These are phyloP conservation scores for Barbus barbus DNA, from an alignment of 2,113 vertebrate species.

Conservation along the genomic window DNA sequence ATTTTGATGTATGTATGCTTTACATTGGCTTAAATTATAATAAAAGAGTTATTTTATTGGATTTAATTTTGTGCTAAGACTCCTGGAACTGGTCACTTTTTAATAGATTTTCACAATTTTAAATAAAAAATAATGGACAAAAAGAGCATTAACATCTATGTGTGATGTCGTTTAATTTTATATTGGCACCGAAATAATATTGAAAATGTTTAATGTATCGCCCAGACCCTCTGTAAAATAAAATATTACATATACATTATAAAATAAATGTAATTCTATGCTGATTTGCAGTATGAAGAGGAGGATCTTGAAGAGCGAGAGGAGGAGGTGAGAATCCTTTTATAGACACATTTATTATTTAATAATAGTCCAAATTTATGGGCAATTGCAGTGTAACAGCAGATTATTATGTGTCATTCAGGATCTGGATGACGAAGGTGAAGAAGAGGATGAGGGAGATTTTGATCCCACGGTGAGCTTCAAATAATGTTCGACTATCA, in stretches of 20 bases:
- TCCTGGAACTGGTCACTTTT: neutral
- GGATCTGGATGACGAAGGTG: constrained; percentile 94
- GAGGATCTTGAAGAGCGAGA: constrained; percentile 92
- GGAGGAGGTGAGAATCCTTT: constrained; percentile 84
- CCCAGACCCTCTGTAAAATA: too few relatives aligned
- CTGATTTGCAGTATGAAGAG: constrained; percentile 89
- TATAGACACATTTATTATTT: neutral
- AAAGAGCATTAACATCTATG: neutral
- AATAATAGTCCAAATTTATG: neutral
- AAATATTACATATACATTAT: neutral
- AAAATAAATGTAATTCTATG: neutral
- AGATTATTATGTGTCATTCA: constrained; percentile 62
- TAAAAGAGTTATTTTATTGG: neutral
- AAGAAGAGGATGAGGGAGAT: constrained; percentile 89
- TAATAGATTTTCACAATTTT: neutral
- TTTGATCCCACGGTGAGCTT: constrained; percentile 83
- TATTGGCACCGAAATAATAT: neutral
- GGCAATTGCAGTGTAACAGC: neutral
- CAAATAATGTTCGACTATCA: neutral
- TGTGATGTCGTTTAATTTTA: neutral
- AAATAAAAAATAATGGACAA: neutral
- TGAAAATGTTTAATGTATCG: neutral
- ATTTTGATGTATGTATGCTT: neutral
- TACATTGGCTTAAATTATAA: neutral
- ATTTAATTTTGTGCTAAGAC: neutral